These are phyloP conservation scores for Magallana angulata DNA, from an alignment of 1,140 invertebrate species.

Conservation along the genomic window DNA sequence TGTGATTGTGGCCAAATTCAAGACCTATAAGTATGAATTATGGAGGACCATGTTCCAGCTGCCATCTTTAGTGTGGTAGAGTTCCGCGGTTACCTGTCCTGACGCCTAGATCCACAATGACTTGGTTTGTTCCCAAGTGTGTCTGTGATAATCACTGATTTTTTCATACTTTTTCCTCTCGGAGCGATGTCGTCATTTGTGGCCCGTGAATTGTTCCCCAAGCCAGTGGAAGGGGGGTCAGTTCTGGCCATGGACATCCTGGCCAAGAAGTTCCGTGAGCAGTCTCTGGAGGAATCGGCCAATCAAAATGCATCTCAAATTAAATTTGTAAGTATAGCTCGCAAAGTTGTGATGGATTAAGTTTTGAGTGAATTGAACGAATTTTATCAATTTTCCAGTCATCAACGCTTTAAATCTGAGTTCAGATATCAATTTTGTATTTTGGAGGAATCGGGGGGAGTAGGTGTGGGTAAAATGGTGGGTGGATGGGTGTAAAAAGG, in stretches of 20 bases:
- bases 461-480: too few relatives aligned
- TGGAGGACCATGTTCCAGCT: not conserved
- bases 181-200: conserved; percentile 27
- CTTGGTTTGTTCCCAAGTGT: not conserved
- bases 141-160: conserved; percentile 20
- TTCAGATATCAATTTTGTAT: too few relatives aligned
- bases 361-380: too few relatives aligned
- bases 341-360: too few relatives aligned
- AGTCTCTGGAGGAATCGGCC: conserved; percentile 51
- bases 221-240: not conserved
- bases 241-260: conserved; percentile 53
- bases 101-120: not conserved
- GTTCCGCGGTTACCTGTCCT: not conserved
- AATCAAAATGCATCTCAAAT: conserved; percentile 52
- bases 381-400: too few relatives aligned
- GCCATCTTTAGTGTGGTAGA: not conserved
- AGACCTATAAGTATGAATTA: not conserved
- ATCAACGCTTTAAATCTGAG: too few relatives aligned
- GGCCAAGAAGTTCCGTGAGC: conserved; percentile 50
- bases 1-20: conserved; percentile 11
- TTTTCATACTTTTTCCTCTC: not conserved
- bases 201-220: conserved; percentile 25
- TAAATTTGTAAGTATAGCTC: conserved; percentile 51
- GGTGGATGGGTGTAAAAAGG: too few relatives aligned
- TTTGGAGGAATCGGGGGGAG: too few relatives aligned